These are phyloP conservation scores for Grammomys dolichurus DNA, from an alignment of 2,113 vertebrate genomes.

Conservation along the genomic window DNA sequence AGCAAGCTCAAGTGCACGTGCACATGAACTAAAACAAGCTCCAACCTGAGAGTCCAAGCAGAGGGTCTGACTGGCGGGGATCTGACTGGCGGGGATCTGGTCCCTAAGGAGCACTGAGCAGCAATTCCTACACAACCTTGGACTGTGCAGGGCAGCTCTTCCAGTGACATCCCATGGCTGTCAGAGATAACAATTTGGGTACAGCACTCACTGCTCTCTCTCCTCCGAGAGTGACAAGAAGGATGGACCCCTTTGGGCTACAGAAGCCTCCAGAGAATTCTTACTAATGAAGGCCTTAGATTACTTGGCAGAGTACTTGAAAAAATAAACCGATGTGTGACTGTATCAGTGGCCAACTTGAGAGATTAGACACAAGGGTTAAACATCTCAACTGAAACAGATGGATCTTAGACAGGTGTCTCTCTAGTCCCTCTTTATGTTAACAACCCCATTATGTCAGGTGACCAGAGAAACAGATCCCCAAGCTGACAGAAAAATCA, in stretches of 20 bases:
- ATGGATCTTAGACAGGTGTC: conserved; percentile 32
- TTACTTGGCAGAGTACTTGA: neutral
- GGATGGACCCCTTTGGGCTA: neutral
- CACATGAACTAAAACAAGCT: conserved; percentile 25
- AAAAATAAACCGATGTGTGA: neutral
- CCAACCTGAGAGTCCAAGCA: conserved; percentile 41
- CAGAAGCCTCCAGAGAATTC: neutral
- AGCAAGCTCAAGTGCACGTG: neutral
- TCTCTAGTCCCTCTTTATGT: conserved; percentile 22
- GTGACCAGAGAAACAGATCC: neutral
- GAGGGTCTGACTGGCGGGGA: neutral
- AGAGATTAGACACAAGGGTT: neutral
- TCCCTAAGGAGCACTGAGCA: neutral
- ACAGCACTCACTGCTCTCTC: neutral
- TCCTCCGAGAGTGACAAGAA: neutral
- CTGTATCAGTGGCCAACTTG: conserved; percentile 25
- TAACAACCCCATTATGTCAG: neutral
- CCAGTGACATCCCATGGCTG: neutral
- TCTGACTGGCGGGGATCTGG: conserved; percentile 31
- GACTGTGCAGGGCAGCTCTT: neutral
- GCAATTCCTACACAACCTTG: conserved; percentile 34
- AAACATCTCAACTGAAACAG: conserved; percentile 41
- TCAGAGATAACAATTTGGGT: conserved; percentile 47
- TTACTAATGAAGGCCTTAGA: conserved; percentile 25
- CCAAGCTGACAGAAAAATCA: conserved; percentile 36